Evolutionary conservation across 1,140 invertebrate genomes (phyloP), one percentile per base, ranked within the genome.

Genomic region (Bombus vancouverensis): DNA sequence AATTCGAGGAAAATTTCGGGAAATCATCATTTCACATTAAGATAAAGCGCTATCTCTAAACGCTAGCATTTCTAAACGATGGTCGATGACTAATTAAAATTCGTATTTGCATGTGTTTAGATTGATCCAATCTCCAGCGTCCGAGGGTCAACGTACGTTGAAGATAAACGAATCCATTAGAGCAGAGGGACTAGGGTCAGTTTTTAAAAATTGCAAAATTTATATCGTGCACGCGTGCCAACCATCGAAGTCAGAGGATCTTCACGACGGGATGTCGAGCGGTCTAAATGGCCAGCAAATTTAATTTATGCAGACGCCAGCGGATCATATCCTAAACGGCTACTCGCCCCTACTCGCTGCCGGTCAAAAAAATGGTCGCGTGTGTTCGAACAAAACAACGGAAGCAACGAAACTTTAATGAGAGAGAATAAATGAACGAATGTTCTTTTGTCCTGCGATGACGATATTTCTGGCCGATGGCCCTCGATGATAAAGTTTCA

Each of bases 171-270:
- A 71, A 47, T 53, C 8, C 32, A 70, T 81, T 57, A 28, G 13
- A 18, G 32, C 22, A 65, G 15, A 5, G 25, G 15, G 15, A 15
- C 18, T 47, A 70, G 76, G 92, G 92, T 88, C 88, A 83, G 81
- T 92, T 93, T 92, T 93, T 92, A 93, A 94, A 94, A 94, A 93
- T 89, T 88, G 86, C 70, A 86, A 93, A 94, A 93, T 92, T 91
- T 93, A 91, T 92, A 91, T 87, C 88, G 83, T 75, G 25, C 83
- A 88, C 91, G 93, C 93, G 93, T 94, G 93, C 89, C 90, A 82
- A 76, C 66, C 73, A 83, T 80, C 81, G 66, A 84, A 47, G 85
- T 22, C 70, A 37, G 85, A 90, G 93, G 93, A 94, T 94, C 92
- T 92, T 94, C 93, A 42, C 93, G n/a, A 75, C 90, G 90, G 93